Evolutionary conservation across 2,888 invertebrate genomes (phyloP), one percentile per base, ranked within the genome.

Genomic region (Bombylius discolor): DNA sequence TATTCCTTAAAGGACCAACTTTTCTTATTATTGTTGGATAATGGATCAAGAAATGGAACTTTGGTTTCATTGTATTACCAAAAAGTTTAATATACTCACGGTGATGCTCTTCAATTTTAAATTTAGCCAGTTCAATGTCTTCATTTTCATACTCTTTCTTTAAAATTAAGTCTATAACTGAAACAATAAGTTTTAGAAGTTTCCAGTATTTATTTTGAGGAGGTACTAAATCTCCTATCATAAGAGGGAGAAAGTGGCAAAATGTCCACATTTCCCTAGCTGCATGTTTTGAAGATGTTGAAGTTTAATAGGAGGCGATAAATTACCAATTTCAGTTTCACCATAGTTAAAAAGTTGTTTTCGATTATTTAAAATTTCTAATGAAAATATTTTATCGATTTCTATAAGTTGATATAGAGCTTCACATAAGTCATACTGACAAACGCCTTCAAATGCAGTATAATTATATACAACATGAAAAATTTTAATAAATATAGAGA

Each of bases 381-480:
- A 33, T 14, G 47, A 42, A 4, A 61, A 39, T 23, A 59, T 42
- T 14, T 58, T 58, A 36, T 60, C 53, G 42, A 56, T 52, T 33
- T 56, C 47, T 32, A 61, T 59, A 32, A 59, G 55, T 1, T 36
- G 47, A 34, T 57, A 13, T 5, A 61, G n/a, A 9, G 58, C 46
- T 49, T 61, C 53, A 42, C 57, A 59, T 11, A 59, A 34, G 44
- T 58, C 61, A 45, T 59, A 61, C n/a, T 53, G 45, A 55, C 56
- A 58, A 53, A 61, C 53, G 5, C 58, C 55, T 47, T 59, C 60
- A 34, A 56, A 58, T 42, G 57, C 31, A 36, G 36, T 36, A 8
- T 47, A 60, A 32, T 60, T 60, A 11, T 58, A 49, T 31, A 53
- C 55, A 39, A 56, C 60, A 50, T 62, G 60, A 58, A 59, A 60